Evolutionary conservation across 1,140 invertebrate genomes (phyloP).

Genomic region (Paralvinella palmiformis): DNA sequence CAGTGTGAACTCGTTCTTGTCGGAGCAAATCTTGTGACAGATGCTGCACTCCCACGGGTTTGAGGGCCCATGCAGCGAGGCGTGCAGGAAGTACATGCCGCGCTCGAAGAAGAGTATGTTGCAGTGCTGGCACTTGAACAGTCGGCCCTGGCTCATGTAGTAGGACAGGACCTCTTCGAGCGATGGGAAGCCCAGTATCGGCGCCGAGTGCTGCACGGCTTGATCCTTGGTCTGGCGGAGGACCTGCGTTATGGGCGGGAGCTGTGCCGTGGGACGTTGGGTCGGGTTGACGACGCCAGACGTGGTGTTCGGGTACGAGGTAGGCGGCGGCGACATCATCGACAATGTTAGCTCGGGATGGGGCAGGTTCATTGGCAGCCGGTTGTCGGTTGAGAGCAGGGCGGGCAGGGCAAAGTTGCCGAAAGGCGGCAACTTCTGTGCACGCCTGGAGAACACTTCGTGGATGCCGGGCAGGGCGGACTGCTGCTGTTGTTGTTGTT

Average conservation of each 20-base stretch:
- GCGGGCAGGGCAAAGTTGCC: neutral
- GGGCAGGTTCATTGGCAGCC: constrained; percentile 2
- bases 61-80: constrained; percentile 31
- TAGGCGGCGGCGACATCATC: neutral
- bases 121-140: constrained; percentile 37
- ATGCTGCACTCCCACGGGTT: constrained; percentile 42
- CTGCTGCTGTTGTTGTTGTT: neutral
- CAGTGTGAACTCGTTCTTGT: constrained; percentile 40
- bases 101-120: constrained; percentile 39
- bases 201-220: constrained; percentile 13
- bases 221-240: constrained; percentile 16
- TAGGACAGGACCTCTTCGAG: constrained; percentile 34
- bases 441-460: constrained; percentile 16
- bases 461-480: constrained; percentile 19
- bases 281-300: neutral
- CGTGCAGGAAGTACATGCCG: constrained; percentile 37
- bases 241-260: constrained; percentile 17
- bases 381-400: neutral
- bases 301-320: neutral
- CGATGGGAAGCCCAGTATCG: constrained; percentile 25
- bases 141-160: constrained; percentile 33
- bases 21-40: constrained; percentile 34
- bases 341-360: neutral
- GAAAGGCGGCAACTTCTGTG: constrained; percentile 4
- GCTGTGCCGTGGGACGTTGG: constrained; percentile 16